Base-by-base conservation (phyloP, 2,888 invertebrate species). In the Oxytorus armatus region DNA sequence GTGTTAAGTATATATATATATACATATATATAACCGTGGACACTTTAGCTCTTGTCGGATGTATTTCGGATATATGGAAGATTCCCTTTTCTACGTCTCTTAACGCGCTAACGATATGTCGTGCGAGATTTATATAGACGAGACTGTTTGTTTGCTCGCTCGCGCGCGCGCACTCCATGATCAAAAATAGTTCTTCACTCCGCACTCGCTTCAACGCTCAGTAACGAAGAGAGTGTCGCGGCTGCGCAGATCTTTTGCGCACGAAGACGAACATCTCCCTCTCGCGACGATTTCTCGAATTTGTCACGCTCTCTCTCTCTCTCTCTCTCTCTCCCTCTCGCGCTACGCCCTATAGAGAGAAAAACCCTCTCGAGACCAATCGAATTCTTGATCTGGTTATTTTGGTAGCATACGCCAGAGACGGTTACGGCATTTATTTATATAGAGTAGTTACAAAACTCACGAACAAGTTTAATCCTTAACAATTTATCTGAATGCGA, bases 141-240 rank as follows among this genome's bases (percentile, higher is more conserved):
- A 88, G 85, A 85, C 86, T 89, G 89, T 89, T 89, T 89, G 89
- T 87, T 29, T 86, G 85, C 86, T 72, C 79, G 23, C n/a, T 89
- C 88, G 89, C 86, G 2, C 85, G 85, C 86, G 65, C 79, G 23
- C n/a, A 47, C 36, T 66, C 33, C 8, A 49, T 61, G 85, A 81
- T 86, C 89, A 88, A 89, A 90, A 90, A 90, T 90, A 90, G 89
- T 87, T 84, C n/a, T 86, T 90, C 89, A 90, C 89, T 90, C 89
- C 55, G 85, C 88, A 88, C 90, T 89, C 88, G 88, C 89, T 90
- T 88, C 87, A 87, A 90, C 90, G 89, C 89, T 88, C 88, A 69
- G 18, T n/a, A 25, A 42, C 14, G 21, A 7, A 51, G 23, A 8
- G 21, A 11, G 21, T 53, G 47, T 59, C 39, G 21, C 14, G 47